These are phyloP conservation scores for Melipona quadrifasciata DNA, from an alignment of 1,140 invertebrate species.

Conservation along the genomic window DNA sequence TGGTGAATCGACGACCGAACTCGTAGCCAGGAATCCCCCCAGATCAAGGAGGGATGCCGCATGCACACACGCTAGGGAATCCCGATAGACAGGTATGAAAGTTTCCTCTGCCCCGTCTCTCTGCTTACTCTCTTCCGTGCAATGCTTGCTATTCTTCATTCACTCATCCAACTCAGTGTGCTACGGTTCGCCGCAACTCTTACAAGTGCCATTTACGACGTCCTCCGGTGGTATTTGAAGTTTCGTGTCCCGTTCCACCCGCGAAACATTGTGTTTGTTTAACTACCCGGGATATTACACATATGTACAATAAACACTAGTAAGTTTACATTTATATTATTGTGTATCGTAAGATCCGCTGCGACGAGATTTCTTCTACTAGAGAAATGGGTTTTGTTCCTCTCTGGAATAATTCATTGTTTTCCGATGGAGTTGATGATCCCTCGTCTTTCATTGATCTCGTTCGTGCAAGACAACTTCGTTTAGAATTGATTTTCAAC, in stretches of 20 bases:
- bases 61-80: conserved; percentile 17
- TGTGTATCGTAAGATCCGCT: background rate
- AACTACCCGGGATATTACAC: background rate
- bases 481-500: background rate
- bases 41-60: background rate
- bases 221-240: background rate
- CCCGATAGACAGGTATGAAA: conserved; percentile 50
- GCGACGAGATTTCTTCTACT: background rate
- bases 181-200: conserved; percentile 20
- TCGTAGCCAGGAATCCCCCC: conserved; percentile 34
- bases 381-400: background rate
- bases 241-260: background rate
- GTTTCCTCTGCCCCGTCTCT: conserved; percentile 7
- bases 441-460: background rate
- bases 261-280: background rate
- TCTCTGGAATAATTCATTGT: background rate
- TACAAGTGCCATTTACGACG: conserved; percentile 21
- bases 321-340: background rate
- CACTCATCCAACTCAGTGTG: conserved; percentile 39
- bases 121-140: conserved; percentile 33
- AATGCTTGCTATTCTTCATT: conserved; percentile 36
- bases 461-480: background rate
- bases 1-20: conserved; percentile 22
- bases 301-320: background rate
- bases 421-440: background rate